These are phyloP conservation scores for Proterorhinus semilunaris DNA, from an alignment of 2,113 vertebrate species.

Conservation along the genomic window DNA sequence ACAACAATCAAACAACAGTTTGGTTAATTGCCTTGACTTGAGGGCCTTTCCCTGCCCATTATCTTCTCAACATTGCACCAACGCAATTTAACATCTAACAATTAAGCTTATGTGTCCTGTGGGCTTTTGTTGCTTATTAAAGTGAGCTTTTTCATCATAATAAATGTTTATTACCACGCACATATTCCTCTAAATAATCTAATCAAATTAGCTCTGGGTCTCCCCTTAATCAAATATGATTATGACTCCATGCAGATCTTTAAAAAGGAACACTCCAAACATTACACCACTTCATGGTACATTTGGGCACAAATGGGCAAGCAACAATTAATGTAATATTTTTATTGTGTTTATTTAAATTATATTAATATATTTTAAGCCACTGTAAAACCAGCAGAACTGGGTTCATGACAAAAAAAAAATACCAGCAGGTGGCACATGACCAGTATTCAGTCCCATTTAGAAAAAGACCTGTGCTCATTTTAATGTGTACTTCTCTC, in stretches of 20 bases:
- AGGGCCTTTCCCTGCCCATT: conserved; percentile 79
- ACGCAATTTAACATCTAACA: conserved; percentile 78
- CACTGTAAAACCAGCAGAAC: neutral
- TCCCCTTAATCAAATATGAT: conserved; percentile 70
- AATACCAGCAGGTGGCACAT: conserved; percentile 45
- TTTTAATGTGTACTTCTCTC: conserved; percentile 31
- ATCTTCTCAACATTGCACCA: conserved; percentile 78
- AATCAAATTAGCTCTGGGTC: conserved; percentile 76
- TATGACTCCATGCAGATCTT: conserved; percentile 67
- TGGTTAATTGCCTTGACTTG: conserved; percentile 77
- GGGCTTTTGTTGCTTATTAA: conserved; percentile 74
- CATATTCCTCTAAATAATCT: conserved; percentile 73
- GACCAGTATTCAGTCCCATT: conserved; percentile 17
- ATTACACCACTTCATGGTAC: conserved; percentile 53
- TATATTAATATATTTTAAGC: conserved; percentile 14
- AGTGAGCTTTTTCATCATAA: conserved; percentile 77
- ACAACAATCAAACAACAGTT: conserved; percentile 78
- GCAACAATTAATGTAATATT: conserved; percentile 31
- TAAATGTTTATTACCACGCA: conserved; percentile 74
- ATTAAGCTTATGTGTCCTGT: conserved; percentile 76
- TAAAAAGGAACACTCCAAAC: conserved; percentile 67
- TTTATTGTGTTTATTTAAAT: neutral
- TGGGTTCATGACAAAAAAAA: conserved; percentile 7
- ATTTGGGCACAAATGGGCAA: conserved; percentile 61
- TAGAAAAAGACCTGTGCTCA: conserved; percentile 35